Conservation (phyloP, 2,797 vertebrate species). For the Prionace glauca region DNA sequence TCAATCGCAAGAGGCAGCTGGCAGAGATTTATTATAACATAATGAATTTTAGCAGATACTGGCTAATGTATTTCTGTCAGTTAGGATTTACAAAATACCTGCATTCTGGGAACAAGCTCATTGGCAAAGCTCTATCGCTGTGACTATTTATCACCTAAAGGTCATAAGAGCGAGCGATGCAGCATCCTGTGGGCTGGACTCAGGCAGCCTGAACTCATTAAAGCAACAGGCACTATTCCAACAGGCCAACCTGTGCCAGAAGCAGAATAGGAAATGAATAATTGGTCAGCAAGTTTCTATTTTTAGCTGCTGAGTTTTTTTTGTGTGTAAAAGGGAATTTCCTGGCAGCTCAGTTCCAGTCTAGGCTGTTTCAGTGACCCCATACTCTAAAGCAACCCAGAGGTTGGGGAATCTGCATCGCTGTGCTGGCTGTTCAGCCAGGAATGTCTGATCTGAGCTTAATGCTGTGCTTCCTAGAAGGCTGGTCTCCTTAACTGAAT, state of each 20-base stretch:
- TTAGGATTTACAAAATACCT: not conserved
- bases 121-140: not conserved
- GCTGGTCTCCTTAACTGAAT: not conserved
- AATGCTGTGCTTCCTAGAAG: not conserved
- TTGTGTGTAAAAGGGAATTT: not conserved
- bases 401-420: not conserved
- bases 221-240: not conserved
- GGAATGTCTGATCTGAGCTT: not conserved
- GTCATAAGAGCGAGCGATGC: not conserved
- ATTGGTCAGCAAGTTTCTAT: not conserved
- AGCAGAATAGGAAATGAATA: not conserved
- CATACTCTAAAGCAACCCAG: not conserved
- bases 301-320: not conserved
- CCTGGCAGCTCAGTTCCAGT: not conserved
- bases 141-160: not conserved
- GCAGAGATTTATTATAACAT: not conserved
- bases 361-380: not conserved
- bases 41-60: too few relatives aligned
- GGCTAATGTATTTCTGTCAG: not conserved
- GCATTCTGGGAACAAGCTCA: not conserved
- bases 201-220: not conserved
- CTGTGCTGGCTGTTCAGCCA: not conserved
- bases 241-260: not conserved
- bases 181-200: not conserved
- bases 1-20: not conserved